These are phyloP conservation scores for Eunapius fragilis DNA, from an alignment of 37 sponge, comb jelly and placozoan species.

Conservation along the genomic window DNA sequence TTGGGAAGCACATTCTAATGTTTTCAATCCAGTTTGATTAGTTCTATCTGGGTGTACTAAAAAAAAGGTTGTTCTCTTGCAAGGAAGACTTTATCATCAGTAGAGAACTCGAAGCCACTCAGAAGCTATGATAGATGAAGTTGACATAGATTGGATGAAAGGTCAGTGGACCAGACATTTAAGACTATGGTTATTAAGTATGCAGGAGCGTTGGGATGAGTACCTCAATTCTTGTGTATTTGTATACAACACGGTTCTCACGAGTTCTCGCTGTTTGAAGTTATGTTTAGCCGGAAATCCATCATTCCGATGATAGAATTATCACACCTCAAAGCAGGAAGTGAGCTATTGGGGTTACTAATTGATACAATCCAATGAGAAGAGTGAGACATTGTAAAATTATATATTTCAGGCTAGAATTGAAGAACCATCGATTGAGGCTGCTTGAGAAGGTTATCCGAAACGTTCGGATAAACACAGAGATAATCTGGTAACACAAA, in stretches of 20 bases:
- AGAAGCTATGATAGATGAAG: no score
- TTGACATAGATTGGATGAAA: constrained; percentile 53
- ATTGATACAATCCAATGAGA: not conserved
- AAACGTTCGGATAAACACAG: constrained; percentile 40
- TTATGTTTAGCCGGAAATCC: constrained; percentile 53
- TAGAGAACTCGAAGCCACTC: no score
- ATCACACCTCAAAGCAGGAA: not conserved
- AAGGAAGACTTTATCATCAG: no score
- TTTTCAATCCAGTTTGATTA: no score
- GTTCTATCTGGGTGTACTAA: no score
- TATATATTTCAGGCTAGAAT: not conserved
- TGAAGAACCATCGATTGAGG: constrained; percentile 2
- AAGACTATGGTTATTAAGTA: constrained; percentile 36
- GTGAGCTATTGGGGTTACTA: not conserved
- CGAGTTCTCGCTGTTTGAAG: constrained; percentile 39
- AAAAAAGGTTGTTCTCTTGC: no score
- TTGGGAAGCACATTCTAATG: no score
- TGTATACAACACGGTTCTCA: constrained; percentile 45
- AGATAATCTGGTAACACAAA: constrained; percentile 12
- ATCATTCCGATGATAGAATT: constrained; percentile 30
- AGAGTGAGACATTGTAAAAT: not conserved
- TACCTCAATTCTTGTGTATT: constrained; percentile 27
- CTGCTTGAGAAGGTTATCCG: constrained; percentile 2
- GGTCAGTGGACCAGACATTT: constrained; percentile 42
- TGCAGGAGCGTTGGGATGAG: constrained; percentile 30